phyloP scores from a whole-genome alignment of 2,113 vertebrate genomes.

The Monopterus albus region DNA sequence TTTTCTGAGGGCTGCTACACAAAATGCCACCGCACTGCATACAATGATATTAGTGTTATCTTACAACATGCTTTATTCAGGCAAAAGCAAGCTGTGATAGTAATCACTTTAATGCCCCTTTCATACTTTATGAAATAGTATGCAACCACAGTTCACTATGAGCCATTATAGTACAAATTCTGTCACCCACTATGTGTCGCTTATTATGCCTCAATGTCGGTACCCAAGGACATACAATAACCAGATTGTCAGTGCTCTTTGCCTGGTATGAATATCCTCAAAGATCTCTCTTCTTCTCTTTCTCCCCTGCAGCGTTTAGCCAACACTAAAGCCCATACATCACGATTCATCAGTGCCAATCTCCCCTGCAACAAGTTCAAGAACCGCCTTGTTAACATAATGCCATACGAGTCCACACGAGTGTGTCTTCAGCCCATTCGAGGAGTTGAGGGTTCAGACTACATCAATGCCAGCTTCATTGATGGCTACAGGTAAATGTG shows the following conservation, averaged over 20 bases:
- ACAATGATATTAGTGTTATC: too few species aligned
- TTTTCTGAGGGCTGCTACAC: too few species aligned
- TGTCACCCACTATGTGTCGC: too few species aligned
- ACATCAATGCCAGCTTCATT: conserved; percentile 99
- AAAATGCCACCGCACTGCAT: too few species aligned
- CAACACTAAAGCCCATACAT: conserved; percentile 98
- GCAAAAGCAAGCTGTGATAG: conserved; percentile 35
- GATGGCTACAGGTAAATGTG: conserved; percentile 97
- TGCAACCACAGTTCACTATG: conserved; percentile 13
- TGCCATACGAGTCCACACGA: conserved; percentile 99
- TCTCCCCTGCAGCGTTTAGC: conserved; percentile 89
- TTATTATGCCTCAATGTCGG: too few species aligned
- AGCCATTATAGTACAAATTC: conserved; percentile 22
- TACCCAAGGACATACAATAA: conserved; percentile 12
- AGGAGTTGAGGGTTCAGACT: conserved; percentile 98
- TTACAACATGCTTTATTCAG: too few species aligned
- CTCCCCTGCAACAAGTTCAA: conserved; percentile 99
- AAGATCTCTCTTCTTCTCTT: conserved; percentile 20
- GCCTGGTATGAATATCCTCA: neutral
- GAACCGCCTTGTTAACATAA: conserved; percentile 99
- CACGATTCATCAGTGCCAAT: conserved; percentile 99
- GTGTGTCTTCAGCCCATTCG: conserved; percentile 98
- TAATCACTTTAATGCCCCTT: conserved; percentile 54
- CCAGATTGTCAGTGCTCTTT: neutral
- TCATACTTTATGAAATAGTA: conserved; percentile 36